Base-by-base conservation (phyloP, 1,140 invertebrate genomes). In the Teleogryllus occipitalis region DNA sequence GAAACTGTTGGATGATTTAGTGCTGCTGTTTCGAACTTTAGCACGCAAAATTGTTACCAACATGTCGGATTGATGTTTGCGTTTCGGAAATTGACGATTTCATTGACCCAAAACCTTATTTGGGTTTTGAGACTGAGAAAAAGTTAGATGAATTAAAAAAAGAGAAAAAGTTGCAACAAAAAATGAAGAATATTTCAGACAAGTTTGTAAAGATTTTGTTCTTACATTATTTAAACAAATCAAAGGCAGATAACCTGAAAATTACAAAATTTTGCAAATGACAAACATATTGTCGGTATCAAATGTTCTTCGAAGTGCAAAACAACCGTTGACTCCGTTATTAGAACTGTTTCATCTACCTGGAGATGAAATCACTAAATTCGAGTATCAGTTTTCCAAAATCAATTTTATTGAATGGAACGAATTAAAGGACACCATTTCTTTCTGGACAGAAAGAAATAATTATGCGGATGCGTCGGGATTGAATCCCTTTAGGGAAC, bases 11-110 rank as follows among this genome's bases (percentile, higher is more conserved):
- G n/a, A n/a, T n/a, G n/a, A n/a, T n/a, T n/a, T n/a, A n/a, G n/a
- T n/a, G n/a, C n/a, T n/a, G n/a, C n/a, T n/a, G n/a, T n/a, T n/a
- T n/a, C n/a, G n/a, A n/a, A n/a, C n/a, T n/a, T n/a, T n/a, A n/a
- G n/a, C n/a, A n/a, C n/a, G n/a, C n/a, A n/a, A n/a, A n/a, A n/a
- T n/a, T n/a, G n/a, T n/a, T n/a, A n/a, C n/a, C n/a, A n/a, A n/a
- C n/a, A n/a, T n/a, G n/a, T n/a, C n/a, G n/a, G 82, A 84, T 73
- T 81, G 81, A 78, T 83, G 81, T 85, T 82, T 77, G 81, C 81
- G 54, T 81, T 83, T 10, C 80, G 83, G 72, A 74, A 81, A n/a
- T 80, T 85, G 27, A 82, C 82, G 78, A 75, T 80, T 12, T 82
- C 83, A 80, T 84, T 83, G 73, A 18, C 18, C 22, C 82, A 84